Base-by-base conservation (phyloP, 2,888 invertebrate genomes). In the Orthosia incerta region DNA sequence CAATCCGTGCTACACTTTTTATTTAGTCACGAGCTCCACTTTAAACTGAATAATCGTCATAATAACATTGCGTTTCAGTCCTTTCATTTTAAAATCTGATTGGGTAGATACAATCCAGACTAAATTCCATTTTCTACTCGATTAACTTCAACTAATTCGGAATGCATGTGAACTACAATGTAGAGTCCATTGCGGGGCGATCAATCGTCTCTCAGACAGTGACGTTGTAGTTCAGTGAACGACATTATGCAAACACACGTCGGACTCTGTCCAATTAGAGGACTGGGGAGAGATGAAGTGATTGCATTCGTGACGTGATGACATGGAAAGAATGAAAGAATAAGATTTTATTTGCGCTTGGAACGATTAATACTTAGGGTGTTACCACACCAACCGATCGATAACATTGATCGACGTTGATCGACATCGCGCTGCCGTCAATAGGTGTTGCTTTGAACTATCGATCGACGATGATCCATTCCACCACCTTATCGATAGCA, bases 141-240 rank as follows among this genome's bases (percentile, higher is more conserved):
- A 66, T 61, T 76, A 67, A 62, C 45, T 66, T 65, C 45, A 76
- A 75, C 45, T 55, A 45, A 69, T 55, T 46, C 23, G 18, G 31
- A 45, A 69, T 55, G 53, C 55, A 68, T 56, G n/a, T 57, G 56
- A 74, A 48, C 62, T n/a, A n/a, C n/a, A n/a, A n/a, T n/a, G n/a
- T 67, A 45, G 61, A 57, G 71, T 74, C 74, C 61, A 71, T 76
- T 68, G 53, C 62, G 57, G 72, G 53, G 64, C 80, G 64, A 85
- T 80, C 83, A 76, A 83, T 84, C 76, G 74, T 71, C 61, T 57
- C 31, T 9, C 50, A 75, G 80, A 83, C 77, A 85, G 64, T 85
- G 75, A 81, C 76, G 66, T 74, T 74, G 83, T 79, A 74, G 75
- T 71, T 71, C 39, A 74, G 48, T 31, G 48, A 63, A 65, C 48